Percentiles rank a stretch among this genome's conserved stretches.
phyloP scores from a whole-genome alignment of 2,113 vertebrate species.

The Astur gentilis region DNA sequence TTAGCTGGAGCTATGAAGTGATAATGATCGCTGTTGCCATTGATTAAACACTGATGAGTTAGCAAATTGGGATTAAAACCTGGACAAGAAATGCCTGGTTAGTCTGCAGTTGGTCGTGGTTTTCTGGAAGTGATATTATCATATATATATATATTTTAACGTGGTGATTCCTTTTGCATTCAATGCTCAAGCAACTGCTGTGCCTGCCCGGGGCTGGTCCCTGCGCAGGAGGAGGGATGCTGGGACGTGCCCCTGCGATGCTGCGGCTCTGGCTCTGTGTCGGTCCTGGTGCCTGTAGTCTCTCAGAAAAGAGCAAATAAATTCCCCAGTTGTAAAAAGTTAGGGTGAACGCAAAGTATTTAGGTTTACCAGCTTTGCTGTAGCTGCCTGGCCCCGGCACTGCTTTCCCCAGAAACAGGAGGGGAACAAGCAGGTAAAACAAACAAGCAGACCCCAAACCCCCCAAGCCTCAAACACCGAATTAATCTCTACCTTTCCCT shows the following conservation, averaged over 20 bases:
- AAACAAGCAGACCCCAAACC: background rate
- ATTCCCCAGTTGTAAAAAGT: background rate
- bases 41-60: conserved; percentile 22
- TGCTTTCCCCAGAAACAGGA: background rate
- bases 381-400: rapidly evolving
- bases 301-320: background rate
- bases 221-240: background rate
- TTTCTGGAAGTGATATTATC: background rate
- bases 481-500: conserved; percentile 50
- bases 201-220: background rate
- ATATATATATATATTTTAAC: background rate
- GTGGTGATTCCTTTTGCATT: background rate
- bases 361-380: background rate
- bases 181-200: rapidly evolving
- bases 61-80: conserved; percentile 6
- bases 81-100: background rate
- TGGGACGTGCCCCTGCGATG: background rate
- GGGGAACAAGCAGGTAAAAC: background rate
- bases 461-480: background rate
- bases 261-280: background rate
- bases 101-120: background rate
- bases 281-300: background rate
- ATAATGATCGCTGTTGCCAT: background rate
- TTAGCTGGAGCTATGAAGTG: background rate
- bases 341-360: background rate